Evolutionary conservation across 2,888 invertebrate genomes (phyloP).

Genomic region (Hirtodrosophila duncani): DNA sequence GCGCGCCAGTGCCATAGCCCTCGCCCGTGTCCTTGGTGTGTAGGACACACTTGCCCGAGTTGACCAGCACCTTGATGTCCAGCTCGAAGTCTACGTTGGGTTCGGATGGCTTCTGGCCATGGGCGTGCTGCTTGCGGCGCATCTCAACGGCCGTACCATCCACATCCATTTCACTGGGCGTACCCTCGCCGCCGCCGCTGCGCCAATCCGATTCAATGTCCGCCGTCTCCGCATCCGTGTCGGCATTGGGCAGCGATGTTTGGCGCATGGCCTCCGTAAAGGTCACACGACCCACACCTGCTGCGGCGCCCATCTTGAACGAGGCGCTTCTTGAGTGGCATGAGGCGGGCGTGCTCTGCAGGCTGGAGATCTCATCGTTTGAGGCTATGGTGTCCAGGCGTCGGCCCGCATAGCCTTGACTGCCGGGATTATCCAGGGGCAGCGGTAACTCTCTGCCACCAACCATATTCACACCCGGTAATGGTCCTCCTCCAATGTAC

Average conservation of each 20-base stretch:
- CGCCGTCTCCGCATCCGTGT: slow-evolving; percentile 83
- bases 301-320: slow-evolving; percentile 80
- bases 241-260: slow-evolving; percentile 88
- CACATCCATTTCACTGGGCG: slow-evolving; percentile 80
- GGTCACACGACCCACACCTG: slow-evolving; percentile 71
- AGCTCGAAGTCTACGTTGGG: slow-evolving; percentile 97
- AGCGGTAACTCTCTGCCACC: slow-evolving; percentile 81
- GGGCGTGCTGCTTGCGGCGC: slow-evolving; percentile 80
- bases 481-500: slow-evolving; percentile 82
- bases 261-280: slow-evolving; percentile 80
- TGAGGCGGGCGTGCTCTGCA: slow-evolving; percentile 84
- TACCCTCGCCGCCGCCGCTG: slow-evolving; percentile 58
- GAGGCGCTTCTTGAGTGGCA: slow-evolving; percentile 87
- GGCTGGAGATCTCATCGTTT: slow-evolving; percentile 76
- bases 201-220: slow-evolving; percentile 78
- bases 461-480: slow-evolving; percentile 82
- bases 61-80: slow-evolving; percentile 96
- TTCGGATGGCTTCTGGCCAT: slow-evolving; percentile 81
- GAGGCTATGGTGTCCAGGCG: slow-evolving; percentile 77
- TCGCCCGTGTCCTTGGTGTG: slow-evolving; percentile 89
- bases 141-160: slow-evolving; percentile 83
- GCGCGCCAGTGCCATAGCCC: slow-evolving; percentile 54
- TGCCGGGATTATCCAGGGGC: slow-evolving; percentile 78
- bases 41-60: slow-evolving; percentile 97
- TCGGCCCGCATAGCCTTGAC: slow-evolving; percentile 52